Percentiles rank a stretch among this genome's conserved stretches.
These are phyloP conservation scores for Acridotheres tristis DNA, from an alignment of 2,797 vertebrate genomes.

Conservation along the genomic window DNA sequence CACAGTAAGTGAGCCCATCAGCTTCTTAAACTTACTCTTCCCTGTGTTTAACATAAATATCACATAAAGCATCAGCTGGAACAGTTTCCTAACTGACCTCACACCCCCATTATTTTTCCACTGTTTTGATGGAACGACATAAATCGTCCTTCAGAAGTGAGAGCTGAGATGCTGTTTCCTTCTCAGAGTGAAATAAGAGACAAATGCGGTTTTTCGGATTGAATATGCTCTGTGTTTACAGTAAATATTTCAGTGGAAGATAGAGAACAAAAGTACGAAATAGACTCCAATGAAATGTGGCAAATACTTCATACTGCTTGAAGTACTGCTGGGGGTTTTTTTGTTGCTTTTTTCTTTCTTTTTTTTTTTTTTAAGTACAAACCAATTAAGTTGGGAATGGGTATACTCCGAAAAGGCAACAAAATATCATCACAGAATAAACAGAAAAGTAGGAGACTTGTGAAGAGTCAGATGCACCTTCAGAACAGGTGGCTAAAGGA, in stretches of 20 bases:
- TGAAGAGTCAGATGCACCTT: not conserved
- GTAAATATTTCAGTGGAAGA: conserved; percentile 20
- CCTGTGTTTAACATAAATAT: not conserved
- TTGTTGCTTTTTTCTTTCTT: not conserved
- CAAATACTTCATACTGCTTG: not conserved
- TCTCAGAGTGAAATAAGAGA: conserved; percentile 17
- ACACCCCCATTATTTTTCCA: not conserved
- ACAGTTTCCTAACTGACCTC: conserved; percentile 14
- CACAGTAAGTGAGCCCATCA: not conserved
- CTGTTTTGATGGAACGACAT: conserved; percentile 13
- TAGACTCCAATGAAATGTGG: not conserved
- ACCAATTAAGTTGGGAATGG: not conserved
- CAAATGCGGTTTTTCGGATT: not conserved
- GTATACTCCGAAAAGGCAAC: not conserved
- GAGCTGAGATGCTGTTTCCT: not conserved
- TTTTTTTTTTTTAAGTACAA: not conserved
- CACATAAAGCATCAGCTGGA: conserved; percentile 3
- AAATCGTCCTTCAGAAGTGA: not conserved
- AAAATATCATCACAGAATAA: not conserved
- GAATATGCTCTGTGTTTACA: conserved; percentile 17
- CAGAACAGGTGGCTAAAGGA: not conserved
- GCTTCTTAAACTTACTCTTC: conserved; percentile 8
- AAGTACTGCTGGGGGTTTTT: not conserved
- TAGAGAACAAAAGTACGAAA: conserved; percentile 15
- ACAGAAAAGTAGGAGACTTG: not conserved